Evolutionary conservation across 37 sponge, comb jelly and placozoan species (phyloP).

Genomic region (Diacarnus erythraeanus): DNA sequence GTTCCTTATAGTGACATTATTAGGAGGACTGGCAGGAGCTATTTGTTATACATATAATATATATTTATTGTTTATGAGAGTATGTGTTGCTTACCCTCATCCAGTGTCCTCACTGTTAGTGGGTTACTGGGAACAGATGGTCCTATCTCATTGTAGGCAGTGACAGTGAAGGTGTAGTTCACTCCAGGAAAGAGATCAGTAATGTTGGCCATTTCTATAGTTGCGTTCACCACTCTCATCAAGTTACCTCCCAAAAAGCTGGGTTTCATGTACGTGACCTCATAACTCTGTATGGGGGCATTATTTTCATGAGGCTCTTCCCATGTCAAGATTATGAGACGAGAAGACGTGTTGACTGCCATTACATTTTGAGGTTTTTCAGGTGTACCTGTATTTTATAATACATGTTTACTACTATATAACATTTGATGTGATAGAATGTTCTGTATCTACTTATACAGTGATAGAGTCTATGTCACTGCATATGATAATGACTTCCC

Average conservation of each 20-base stretch:
- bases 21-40: constrained; percentile 26
- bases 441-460: too few species aligned
- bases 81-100: constrained; percentile 35
- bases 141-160: constrained; percentile 59
- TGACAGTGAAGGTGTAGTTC: constrained; percentile 48
- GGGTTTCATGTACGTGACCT: constrained; percentile 27
- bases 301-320: constrained; percentile 63
- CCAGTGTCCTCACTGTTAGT: constrained; percentile 21
- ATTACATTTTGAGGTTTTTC: constrained; percentile 44
- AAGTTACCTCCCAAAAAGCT: constrained; percentile 16
- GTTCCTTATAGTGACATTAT: background rate
- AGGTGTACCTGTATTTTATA: constrained; percentile 61
- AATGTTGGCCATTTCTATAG: constrained; percentile 19
- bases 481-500: too few species aligned
- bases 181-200: constrained; percentile 49
- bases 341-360: constrained; percentile 26
- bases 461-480: too few species aligned
- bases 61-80: background rate
- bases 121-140: constrained; percentile 35
- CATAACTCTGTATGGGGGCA: constrained; percentile 52
- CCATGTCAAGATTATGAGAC: constrained; percentile 22
- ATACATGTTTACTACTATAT: background rate
- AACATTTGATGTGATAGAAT: background rate
- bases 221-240: background rate
- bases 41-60: background rate